Percentiles rank a stretch among this genome's conserved stretches.
Evolutionary conservation across 2,797 vertebrate genomes (phyloP).

Genomic region (Gastrophryne carolinensis): DNA sequence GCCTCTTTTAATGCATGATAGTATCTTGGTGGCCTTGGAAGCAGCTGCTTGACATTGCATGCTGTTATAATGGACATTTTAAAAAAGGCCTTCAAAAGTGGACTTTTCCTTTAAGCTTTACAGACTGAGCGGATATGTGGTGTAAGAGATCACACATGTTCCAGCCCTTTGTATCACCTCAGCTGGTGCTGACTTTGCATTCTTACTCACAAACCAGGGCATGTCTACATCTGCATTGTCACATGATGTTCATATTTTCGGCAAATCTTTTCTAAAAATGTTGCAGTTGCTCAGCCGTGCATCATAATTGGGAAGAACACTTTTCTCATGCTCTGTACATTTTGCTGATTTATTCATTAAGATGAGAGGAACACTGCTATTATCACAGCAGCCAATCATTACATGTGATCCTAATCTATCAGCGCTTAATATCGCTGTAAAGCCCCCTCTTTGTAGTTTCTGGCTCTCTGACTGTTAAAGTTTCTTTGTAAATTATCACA

Average conservation of each 20-base stretch:
- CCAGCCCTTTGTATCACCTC: not conserved
- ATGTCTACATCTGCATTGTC: not conserved
- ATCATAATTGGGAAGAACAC: not conserved
- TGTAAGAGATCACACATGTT: not conserved
- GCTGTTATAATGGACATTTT: too few relatives aligned
- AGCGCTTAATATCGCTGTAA: not conserved
- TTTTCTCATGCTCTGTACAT: not conserved
- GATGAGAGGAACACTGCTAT: not conserved
- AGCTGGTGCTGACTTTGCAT: not conserved
- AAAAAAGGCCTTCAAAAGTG: too few relatives aligned
- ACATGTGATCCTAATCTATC: not conserved
- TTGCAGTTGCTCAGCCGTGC: not conserved
- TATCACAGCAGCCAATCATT: not conserved
- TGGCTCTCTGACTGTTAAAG: not conserved
- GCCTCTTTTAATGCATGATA: too few relatives aligned
- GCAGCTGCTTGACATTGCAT: too few relatives aligned
- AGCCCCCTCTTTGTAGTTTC: not conserved
- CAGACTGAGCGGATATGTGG: too few relatives aligned
- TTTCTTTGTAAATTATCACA: not conserved
- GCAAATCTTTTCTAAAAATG: not conserved
- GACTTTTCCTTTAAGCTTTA: too few relatives aligned
- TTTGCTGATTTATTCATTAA: not conserved
- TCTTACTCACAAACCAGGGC: not conserved
- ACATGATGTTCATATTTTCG: not conserved
- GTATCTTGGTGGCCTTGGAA: too few relatives aligned